Base-by-base conservation (phyloP, 1,140 invertebrate genomes). In the Drosophila setifemur region DNA sequence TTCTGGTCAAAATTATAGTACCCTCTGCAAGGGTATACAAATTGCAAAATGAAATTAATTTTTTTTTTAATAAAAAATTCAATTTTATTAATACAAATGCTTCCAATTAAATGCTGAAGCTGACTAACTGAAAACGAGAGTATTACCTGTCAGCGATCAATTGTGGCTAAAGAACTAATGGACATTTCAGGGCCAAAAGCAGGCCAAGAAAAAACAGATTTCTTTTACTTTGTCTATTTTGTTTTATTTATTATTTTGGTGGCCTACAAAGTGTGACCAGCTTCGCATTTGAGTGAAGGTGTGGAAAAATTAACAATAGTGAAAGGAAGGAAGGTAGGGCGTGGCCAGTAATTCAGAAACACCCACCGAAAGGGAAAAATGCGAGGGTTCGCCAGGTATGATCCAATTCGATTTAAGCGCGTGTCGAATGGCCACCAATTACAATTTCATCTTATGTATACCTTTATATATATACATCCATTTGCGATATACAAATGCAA, bases 321-420 rank as follows among this genome's bases (percentile, higher is more conserved):
- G 2, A 37, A 23, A 28, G 19, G 25, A 14, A 44, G 33, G 21
- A 35, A 47, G 29, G 43, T 14, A 28, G 23, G 48, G 45, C 35
- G 68, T 63, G 61, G 58, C 61, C 25, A 29, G 58, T 25, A 29
- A 49, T 63, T 48, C 18, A 48, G 11, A 39, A 25, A 29, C 14
- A 42, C 28, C n/a, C 25, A 19, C 23, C 12, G 45, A 48, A 48
- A 63, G 39, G 21, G 29, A 64, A 31, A 42, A 61, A n/a, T 5
- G 5, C 31, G 6, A 3, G 33, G 33, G 33, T 37, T 14, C 12
- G 7, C 33, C 33, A 69, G 79, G 86, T 83, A 85, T 85, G 79
- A 85, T 86, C 81, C 79, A 85, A 85, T 85, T 86, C 79, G 86
- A 86, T 85, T 85, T 75, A 79, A 86, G 61, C 79, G 74, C 70